Conservation (phyloP, 1,140 invertebrate species). For the Musca vetustissima region DNA sequence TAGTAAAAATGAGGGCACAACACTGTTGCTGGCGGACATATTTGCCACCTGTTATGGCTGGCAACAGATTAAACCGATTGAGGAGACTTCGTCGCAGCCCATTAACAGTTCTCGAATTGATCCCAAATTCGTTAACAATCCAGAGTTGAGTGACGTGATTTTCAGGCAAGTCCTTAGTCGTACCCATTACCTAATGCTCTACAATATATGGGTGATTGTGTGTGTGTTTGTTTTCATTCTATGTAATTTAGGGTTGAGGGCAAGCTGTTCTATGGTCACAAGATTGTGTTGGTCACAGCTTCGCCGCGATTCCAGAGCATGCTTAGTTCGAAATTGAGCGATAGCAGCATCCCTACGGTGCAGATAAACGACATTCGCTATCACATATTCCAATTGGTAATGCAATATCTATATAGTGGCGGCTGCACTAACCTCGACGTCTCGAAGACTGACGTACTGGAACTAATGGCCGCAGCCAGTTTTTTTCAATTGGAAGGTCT, state of each 20-base stretch:
- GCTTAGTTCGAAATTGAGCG: slow-evolving; percentile 76
- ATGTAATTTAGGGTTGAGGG: slow-evolving; percentile 72
- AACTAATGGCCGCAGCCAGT: slow-evolving; percentile 87
- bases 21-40: slow-evolving; percentile 82
- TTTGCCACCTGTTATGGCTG: slow-evolving; percentile 87
- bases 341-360: slow-evolving; percentile 74
- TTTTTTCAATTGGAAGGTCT: slow-evolving; percentile 89
- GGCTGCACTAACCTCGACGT: slow-evolving; percentile 77
- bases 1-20: slow-evolving; percentile 90
- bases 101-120: slow-evolving; percentile 77
- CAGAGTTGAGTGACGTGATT: slow-evolving; percentile 86
- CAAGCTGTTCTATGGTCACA: slow-evolving; percentile 90
- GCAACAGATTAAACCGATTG: slow-evolving; percentile 78
- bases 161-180: slow-evolving; percentile 61
- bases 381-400: slow-evolving; percentile 84
- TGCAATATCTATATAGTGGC: slow-evolving; percentile 91
- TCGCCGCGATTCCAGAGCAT: slow-evolving; percentile 83
- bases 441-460: slow-evolving; percentile 77
- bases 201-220: no score
- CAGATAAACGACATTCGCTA: slow-evolving; percentile 92
- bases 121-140: slow-evolving; percentile 90
- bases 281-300: slow-evolving; percentile 88
- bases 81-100: slow-evolving; percentile 68
- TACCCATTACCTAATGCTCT: neutral
- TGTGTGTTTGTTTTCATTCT: neutral